Percentiles rank a stretch among this genome's conserved stretches.
Conservation (phyloP, 2,113 vertebrate genomes). For the Elachura formosa region DNA sequence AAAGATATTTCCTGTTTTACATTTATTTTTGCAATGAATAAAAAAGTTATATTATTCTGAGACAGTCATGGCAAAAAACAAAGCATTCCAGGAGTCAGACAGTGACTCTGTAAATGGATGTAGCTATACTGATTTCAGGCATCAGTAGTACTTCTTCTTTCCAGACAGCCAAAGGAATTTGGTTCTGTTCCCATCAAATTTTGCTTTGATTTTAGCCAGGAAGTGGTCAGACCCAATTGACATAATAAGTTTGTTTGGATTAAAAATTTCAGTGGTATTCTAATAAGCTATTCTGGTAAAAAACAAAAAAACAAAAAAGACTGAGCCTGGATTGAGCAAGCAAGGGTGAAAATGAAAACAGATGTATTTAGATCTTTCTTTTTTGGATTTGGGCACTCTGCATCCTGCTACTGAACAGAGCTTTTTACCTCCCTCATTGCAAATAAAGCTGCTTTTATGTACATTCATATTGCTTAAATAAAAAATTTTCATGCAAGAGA, state of each 20-base stretch:
- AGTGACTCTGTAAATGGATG: not conserved
- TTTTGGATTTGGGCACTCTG: not conserved
- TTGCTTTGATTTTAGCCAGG: conserved; percentile 20
- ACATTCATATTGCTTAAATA: not conserved
- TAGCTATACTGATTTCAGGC: not conserved
- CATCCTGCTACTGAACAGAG: not conserved
- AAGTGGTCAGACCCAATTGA: not conserved
- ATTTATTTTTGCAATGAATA: not conserved
- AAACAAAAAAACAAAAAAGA: not conserved
- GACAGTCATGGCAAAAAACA: not conserved
- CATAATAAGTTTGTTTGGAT: not conserved
- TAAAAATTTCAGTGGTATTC: not conserved
- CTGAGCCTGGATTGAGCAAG: not conserved
- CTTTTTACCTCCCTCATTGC: not conserved
- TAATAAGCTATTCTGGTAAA: not conserved
- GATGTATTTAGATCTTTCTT: not conserved
- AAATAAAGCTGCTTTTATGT: not conserved
- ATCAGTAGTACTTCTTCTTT: not conserved
- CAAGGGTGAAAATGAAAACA: not conserved
- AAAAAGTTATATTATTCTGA: not conserved
- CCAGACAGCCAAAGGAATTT: not conserved
- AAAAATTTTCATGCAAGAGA: not conserved
- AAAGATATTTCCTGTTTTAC: not conserved
- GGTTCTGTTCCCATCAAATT: not conserved
- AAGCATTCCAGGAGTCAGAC: not conserved